Percentiles rank a stretch among this genome's conserved stretches.
Evolutionary conservation across 2,888 invertebrate genomes (phyloP).

Genomic region (Allolobophora icterica): DNA sequence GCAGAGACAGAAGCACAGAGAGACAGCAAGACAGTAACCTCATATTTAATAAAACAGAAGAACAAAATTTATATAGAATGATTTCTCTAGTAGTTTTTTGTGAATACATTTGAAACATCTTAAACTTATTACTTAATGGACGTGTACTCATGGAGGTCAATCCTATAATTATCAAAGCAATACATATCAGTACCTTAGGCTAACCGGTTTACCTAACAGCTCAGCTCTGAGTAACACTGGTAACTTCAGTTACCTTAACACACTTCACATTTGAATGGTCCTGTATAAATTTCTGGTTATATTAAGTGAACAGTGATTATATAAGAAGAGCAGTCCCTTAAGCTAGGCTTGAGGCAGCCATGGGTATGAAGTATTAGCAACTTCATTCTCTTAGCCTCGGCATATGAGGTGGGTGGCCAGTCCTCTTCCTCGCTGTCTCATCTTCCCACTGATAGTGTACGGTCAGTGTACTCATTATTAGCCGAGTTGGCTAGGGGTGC

Average conservation of each 20-base stretch:
- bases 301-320: too few species aligned
- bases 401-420: too few species aligned
- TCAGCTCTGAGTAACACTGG: background rate
- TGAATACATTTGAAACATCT: background rate
- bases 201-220: background rate
- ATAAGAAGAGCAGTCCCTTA: too few species aligned
- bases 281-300: background rate
- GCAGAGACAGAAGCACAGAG: conserved; percentile 18
- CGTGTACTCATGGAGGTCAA: background rate
- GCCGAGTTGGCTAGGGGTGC: too few species aligned
- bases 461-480: too few species aligned
- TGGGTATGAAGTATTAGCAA: too few species aligned
- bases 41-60: background rate
- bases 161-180: background rate
- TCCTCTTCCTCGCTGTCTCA: too few species aligned
- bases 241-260: too few species aligned
- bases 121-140: background rate
- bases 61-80: background rate
- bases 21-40: background rate
- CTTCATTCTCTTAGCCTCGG: too few species aligned
- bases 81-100: conserved; percentile 17
- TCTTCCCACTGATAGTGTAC: too few species aligned
- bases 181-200: background rate
- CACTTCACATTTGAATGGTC: too few species aligned
- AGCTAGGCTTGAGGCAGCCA: too few species aligned